Base-by-base conservation (phyloP, 2,113 vertebrate species). In the Phoxinus phoxinus region DNA sequence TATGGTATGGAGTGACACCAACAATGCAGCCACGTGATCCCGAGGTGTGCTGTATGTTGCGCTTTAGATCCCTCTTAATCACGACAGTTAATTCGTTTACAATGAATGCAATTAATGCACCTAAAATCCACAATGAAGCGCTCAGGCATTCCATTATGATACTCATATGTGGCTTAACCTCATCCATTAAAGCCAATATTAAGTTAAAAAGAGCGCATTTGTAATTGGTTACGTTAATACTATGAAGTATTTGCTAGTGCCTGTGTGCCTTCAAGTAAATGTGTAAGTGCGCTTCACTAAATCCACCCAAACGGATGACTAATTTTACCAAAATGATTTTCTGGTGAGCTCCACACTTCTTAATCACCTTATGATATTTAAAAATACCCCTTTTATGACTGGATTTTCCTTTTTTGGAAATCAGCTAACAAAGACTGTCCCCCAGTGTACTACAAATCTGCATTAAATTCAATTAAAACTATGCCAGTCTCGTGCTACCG, bases 331-430 rank as follows among this genome's bases (percentile, higher is more conserved):
- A 86, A 82, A 86, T 91, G 81, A 93, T 91, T 90, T 88, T 90
- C 84, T 92, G 87, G 87, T 91, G 88, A 92, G 89, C 88, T 92
- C 89, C 90, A 90, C 86, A 88, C 81, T 92, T 87, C 90, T 92
- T 92, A 92, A 93, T 93, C 89, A 93, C 81, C 87, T 92, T 91
- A 88, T 84, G 59, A 77, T 86, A 87, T 91, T 87, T 88, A 85
- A 91, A 88, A 91, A 90, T 90, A 88, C 84, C 83, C 87, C 88
- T 90, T 93, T 90, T 85, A 90, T 90, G 73, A 37, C 15, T 58
- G 81, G 72, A 86, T 79, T 89, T 89, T 80, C 89, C 85, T 91
- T 90, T 86, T 88, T 84, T 75, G 83, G 69, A 90, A 90, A 89
- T 86, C 73, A 23, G 84, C 83, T 79, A 76, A 88, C 84, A 86